Conservation (phyloP, 1,140 invertebrate genomes). For the Drosophila arizonae region DNA sequence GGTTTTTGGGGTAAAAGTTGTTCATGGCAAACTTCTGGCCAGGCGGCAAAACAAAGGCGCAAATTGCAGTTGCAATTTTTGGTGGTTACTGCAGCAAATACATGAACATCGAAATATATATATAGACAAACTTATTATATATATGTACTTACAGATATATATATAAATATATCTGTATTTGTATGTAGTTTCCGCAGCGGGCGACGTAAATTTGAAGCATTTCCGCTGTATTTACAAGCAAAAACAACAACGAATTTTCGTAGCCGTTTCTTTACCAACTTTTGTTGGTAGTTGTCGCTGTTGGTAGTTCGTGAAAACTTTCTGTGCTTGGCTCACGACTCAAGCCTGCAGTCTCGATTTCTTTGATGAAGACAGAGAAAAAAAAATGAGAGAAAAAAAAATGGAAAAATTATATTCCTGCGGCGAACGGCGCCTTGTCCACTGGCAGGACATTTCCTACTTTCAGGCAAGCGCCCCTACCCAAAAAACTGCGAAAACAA, state of each 20-base stretch:
- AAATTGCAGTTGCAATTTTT: conserved; percentile 71
- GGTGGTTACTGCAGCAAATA: conserved; percentile 44
- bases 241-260: conserved; percentile 41
- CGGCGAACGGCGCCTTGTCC: conserved; percentile 30
- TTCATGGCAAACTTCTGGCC: conserved; percentile 56
- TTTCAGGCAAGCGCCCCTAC: conserved; percentile 9
- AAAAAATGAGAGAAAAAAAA: background rate
- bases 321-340: conserved; percentile 45
- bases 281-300: conserved; percentile 40
- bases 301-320: conserved; percentile 64
- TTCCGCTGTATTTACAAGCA: conserved; percentile 70
- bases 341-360: conserved; percentile 67
- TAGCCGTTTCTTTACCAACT: conserved; percentile 45
- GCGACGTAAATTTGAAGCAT: conserved; percentile 70
- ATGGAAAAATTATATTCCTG: background rate
- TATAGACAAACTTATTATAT: background rate
- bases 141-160: background rate
- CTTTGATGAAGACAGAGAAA: conserved; percentile 59
- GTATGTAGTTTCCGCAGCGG: conserved; percentile 56
- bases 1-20: conserved; percentile 63
- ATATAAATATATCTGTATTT: conserved; percentile 10
- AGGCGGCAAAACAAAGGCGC: conserved; percentile 72
- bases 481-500: conserved; percentile 19
- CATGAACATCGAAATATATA: background rate
- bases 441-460: conserved; percentile 41